Base-by-base conservation (phyloP, 2,113 vertebrate genomes). In the Syrmaticus mikado region DNA sequence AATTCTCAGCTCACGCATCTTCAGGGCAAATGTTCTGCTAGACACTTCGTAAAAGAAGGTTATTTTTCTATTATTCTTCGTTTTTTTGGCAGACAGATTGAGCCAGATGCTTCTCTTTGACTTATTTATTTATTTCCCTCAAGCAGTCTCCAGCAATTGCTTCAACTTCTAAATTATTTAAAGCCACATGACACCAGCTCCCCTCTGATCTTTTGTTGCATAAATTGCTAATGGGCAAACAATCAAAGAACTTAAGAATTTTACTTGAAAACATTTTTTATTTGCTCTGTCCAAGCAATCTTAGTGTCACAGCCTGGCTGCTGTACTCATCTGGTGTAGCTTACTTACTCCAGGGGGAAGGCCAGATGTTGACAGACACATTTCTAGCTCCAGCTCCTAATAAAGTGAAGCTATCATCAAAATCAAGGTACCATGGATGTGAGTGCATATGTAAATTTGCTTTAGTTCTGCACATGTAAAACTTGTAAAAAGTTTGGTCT, bases 81-180 rank as follows among this genome's bases (percentile, higher is more conserved):
- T 8, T 24, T 13, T 96, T 93, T 91, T 95, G 83, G 78, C 94
- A 95, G 78, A 76, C n/a, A 43, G 55, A 43, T 65, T 90, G 74
- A 91, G 58, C 71, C 91, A 93, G 85, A 90, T 93, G 83, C 92
- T 94, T 65, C 73, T 81, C 65, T 74, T 82, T 81, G 75, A 91
- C 27, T 94, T 96, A 78, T 75, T 93, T 90, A 93, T 89, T 94
- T 93, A 86, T 90, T 70, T 90, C 53, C 40, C 65, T 89, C 88
- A 55, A 82, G 66, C 64, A 82, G 32, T 16, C 34, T 89, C 80
- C 86, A 86, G 78, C 81, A 89, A 90, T 65, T 85, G 45, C 76
- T 91, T 83, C 66, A 83, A 75, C 77, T 87, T 82, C 80, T 90
- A n/a, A 90, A 88, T 93, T 93, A 95, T 90, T 95, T 92, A 88